Evolutionary conservation across 30 jellyfish, hydroid and myxozoan species (phyloP), one percentile per base, ranked within the genome.

Genomic region (Aurelia aurita complex sp. Pacific): DNA sequence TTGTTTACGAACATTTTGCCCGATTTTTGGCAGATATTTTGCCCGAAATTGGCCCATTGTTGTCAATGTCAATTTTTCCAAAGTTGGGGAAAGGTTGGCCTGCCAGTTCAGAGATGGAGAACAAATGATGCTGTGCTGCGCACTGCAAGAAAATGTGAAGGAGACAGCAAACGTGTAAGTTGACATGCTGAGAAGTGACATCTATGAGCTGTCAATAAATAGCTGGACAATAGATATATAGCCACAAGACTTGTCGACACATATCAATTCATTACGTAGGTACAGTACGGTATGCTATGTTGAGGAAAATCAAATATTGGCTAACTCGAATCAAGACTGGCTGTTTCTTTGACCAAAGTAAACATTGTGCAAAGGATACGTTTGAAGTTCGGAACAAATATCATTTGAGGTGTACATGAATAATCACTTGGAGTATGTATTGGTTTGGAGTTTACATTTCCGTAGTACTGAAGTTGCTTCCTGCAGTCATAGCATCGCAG

Each of bases 301-400:
- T n/a, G 36, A 61, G 70, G 70, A 61, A 11, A n/a, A 61, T 17
- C 70, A 61, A 61, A 61, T 61, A 61, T 61, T 61, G 36, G 70
- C 70, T 61, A 4, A 46, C 70, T 61, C 60, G 35, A 67, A 17
- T 57, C 60, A 52, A 53, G 43, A 32, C 74, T 29, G 74, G 85
- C 60, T 72, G 61, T 55, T 79, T 34, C 59, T 71, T 33, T 66
- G 32, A 51, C 80, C 23, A 12, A 36, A 71, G 73, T 57, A 79
- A 79, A 79, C 89, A 79, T 59, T 16, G 80, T 36, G 67, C 11
- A 51, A 65, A 46, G 50, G 54, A 17, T 71, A 17, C 62, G 80
- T 35, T 70, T 70, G 62, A 64, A 74, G 57, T 63, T 84, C 93
- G 93, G 93, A 84, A 84, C 93, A 84, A 84, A 84, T 70, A 84